Conservation (phyloP, 2,113 vertebrate genomes). For the Cettia cetti region DNA sequence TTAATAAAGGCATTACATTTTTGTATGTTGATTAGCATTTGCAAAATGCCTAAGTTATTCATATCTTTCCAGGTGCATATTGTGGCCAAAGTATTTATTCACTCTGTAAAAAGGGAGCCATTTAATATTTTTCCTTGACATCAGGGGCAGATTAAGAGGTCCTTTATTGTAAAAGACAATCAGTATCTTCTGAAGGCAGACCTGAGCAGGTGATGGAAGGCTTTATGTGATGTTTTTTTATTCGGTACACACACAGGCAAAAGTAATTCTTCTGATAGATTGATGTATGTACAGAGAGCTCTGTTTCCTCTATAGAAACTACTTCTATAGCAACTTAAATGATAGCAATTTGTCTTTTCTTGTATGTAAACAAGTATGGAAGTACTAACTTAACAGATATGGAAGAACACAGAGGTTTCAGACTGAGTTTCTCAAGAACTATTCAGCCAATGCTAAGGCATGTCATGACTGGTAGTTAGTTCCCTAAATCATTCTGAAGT, state of each 20-base stretch:
- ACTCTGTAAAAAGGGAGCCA: not conserved
- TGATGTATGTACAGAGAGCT: not conserved
- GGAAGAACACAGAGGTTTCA: not conserved
- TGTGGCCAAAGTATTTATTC: not conserved
- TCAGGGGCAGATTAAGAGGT: not conserved
- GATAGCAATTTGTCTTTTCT: not conserved
- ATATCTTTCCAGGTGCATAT: not conserved
- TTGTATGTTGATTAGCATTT: not conserved
- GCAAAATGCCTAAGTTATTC: not conserved
- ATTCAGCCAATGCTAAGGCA: not conserved
- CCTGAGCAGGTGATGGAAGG: not conserved
- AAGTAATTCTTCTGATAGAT: not conserved
- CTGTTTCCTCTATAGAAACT: not conserved
- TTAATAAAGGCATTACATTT: not conserved
- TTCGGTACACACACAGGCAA: not conserved
- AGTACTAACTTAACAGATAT: not conserved
- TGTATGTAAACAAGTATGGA: not conserved
- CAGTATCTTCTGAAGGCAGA: not conserved
- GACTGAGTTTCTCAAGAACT: not conserved
- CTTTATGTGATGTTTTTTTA: not conserved
- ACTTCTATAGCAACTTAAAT: not conserved
- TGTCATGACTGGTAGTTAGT: fast-evolving
- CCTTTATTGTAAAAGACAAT: not conserved
- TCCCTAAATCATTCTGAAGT: not conserved
- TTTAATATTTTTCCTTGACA: not conserved